Conservation (phyloP, 1,140 invertebrate species). For the Hirudo medicinalis region DNA sequence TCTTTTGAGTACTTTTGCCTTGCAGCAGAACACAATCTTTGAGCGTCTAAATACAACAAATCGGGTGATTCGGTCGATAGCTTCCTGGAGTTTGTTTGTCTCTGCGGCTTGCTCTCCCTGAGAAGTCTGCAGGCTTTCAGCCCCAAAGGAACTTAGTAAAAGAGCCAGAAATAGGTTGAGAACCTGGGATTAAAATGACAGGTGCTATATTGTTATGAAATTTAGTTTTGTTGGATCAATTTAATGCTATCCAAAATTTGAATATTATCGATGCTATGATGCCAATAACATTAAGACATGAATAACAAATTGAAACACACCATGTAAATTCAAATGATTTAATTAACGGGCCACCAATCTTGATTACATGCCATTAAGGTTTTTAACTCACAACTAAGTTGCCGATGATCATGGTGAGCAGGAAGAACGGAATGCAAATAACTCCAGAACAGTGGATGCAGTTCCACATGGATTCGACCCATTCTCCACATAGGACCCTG, state of each 20-base stretch:
- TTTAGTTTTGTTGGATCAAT: background rate
- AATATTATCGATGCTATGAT: background rate
- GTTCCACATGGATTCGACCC: conserved; percentile 94
- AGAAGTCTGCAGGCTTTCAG: conserved; percentile 41
- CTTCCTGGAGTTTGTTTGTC: conserved; percentile 94
- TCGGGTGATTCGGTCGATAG: conserved; percentile 78
- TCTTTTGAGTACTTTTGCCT: background rate
- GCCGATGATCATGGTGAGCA: conserved; percentile 86
- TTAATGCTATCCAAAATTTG: background rate
- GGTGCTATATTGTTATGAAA: background rate
- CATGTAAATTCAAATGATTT: background rate
- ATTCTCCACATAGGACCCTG: conserved; percentile 83
- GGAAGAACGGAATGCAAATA: conserved; percentile 82
- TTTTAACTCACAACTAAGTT: conserved; percentile 66
- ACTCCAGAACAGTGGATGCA: conserved; percentile 79
- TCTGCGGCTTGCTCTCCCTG: conserved; percentile 57
- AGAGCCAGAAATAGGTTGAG: conserved; percentile 97
- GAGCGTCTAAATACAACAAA: conserved; percentile 74
- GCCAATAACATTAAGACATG: background rate
- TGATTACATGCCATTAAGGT: background rate
- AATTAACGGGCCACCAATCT: background rate
- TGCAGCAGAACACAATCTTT: conserved; percentile 20
- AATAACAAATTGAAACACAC: background rate
- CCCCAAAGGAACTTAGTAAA: conserved; percentile 93
- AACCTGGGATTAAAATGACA: conserved; percentile 54